Base-by-base conservation (phyloP, 2,113 vertebrate species). In the Nyctereutes procyonoides region DNA sequence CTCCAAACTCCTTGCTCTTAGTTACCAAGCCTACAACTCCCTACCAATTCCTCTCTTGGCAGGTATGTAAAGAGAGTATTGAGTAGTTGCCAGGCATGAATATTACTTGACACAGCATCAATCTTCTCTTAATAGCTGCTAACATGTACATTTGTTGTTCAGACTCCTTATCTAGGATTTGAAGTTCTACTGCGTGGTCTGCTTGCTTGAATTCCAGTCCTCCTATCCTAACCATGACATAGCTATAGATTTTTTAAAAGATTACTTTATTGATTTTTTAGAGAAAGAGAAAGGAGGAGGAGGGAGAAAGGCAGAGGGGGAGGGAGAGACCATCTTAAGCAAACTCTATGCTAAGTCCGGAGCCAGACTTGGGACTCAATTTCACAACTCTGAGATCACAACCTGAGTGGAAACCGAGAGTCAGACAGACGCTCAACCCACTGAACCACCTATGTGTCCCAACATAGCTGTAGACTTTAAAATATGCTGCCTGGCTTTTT, bases 1-100 rank as follows among this genome's bases (percentile, higher is more conserved):
- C 20, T 96, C n/a, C 35, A 32, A 38, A 90, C 48, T 63, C 51
- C 92, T 90, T 86, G n/a, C 48, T 86, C 90, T 96, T 80, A 26
- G 28, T 80, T 43, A 19, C 20, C 48, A 32, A 38, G 69, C 48
- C 11, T n/a, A 77, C 43, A 43, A 43, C 32, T 14, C 84, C 14
- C 17, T 90, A 73, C 65, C 26, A 87, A 13, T 90, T 96, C 43
- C 14, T 58, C 56, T 90, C 35, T 73, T 56, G 63, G 35, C 22
- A 56, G 63, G 56, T 79, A 51, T 1, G 1, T 48, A 48, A 63
- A 48, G 48, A 74, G 20, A 51, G 48, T 79, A 28, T 13, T 71
- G 43, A 80, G 35, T 69, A 88, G 84, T 43, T 90, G 43, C 62
- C 22, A 77, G 60, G 63, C 32, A 58, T 43, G 62, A 73, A 32